Evolutionary conservation across 2,888 invertebrate genomes (phyloP).

Genomic region (Dynastes hyllus): DNA sequence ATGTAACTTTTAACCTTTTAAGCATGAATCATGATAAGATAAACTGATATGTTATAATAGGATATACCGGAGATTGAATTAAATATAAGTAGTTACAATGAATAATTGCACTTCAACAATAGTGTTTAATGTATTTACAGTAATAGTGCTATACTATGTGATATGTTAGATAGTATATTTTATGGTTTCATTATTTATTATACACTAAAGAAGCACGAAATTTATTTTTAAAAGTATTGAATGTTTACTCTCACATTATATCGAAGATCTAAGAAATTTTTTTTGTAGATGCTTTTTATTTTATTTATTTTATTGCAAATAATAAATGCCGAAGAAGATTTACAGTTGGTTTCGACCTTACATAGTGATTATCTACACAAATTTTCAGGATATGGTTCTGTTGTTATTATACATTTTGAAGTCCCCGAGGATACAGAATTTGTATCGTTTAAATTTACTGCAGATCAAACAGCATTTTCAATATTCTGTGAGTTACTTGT

Average conservation of each 20-base stretch:
- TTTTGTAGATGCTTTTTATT: slow-evolving; percentile 11
- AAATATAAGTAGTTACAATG: too few relatives aligned
- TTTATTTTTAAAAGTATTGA: too few relatives aligned
- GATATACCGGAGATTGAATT: too few relatives aligned
- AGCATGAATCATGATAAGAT: too few relatives aligned
- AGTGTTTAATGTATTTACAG: too few relatives aligned
- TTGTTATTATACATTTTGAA: slow-evolving; percentile 66
- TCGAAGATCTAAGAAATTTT: neutral
- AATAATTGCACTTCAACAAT: too few relatives aligned
- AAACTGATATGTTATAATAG: too few relatives aligned
- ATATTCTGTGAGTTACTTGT: slow-evolving; percentile 63
- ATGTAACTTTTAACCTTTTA: too few relatives aligned
- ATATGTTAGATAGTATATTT: too few relatives aligned
- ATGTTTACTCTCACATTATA: too few relatives aligned
- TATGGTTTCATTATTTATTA: too few relatives aligned
- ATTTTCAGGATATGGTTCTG: slow-evolving; percentile 65
- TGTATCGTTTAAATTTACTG: slow-evolving; percentile 66
- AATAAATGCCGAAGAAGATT: slow-evolving; percentile 19
- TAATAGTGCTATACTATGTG: too few relatives aligned
- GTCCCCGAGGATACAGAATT: slow-evolving; percentile 66
- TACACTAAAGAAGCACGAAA: neutral
- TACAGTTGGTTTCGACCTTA: slow-evolving; percentile 35
- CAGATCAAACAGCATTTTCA: slow-evolving; percentile 64
- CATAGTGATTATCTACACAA: slow-evolving; percentile 61
- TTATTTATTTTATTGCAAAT: slow-evolving; percentile 23